Evolutionary conservation across 2,113 vertebrate genomes (phyloP), one percentile per base, ranked within the genome.

Genomic region (Alethe diademata): DNA sequence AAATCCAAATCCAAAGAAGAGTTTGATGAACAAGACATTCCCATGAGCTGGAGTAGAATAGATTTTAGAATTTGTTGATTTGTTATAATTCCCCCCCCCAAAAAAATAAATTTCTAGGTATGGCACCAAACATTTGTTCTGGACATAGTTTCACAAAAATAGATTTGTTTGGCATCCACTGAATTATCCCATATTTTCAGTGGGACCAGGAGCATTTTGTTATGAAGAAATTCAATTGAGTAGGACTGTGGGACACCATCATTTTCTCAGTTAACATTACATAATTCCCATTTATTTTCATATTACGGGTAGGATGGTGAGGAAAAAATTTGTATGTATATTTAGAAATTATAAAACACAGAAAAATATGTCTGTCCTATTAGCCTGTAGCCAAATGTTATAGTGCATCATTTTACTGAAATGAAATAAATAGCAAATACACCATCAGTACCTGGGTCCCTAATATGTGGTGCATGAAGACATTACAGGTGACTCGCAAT

Each of bases 391-490:
- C 18, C 69, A 86, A 57, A 74, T 19, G 33, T 9, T 54, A 14
- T 12, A 72, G 53, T 2, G 19, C 33, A 72, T 13, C 13, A 12
- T 38, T 42, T 58, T 23, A 50, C 29, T 23, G n/a, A 69, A 53
- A 54, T 12, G 5, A 64, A 75, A 64, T 51, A 75, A 69, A 82
- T 20, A 70, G 70, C 53, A 61, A 54, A 69, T 23, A 69, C 24
- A 54, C 12, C 0, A 0, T 35, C 35, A 69, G 14, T 16, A 42
- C 10, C 8, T 23, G 31, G 11, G 40, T 24, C 48, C 9, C 18
- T 31, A 33, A 19, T 38, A 58, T 25, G 24, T 38, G 28, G 12
- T 83, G 24, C 35, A 14, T 24, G 22, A 72, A 38, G 6, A 36
- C 40, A 24, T 2, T 2, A 10, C 11, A n/a, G 5, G 3, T 48